Evolutionary conservation across 2,888 invertebrate genomes (phyloP).

Genomic region (Drosophila meridiana): DNA sequence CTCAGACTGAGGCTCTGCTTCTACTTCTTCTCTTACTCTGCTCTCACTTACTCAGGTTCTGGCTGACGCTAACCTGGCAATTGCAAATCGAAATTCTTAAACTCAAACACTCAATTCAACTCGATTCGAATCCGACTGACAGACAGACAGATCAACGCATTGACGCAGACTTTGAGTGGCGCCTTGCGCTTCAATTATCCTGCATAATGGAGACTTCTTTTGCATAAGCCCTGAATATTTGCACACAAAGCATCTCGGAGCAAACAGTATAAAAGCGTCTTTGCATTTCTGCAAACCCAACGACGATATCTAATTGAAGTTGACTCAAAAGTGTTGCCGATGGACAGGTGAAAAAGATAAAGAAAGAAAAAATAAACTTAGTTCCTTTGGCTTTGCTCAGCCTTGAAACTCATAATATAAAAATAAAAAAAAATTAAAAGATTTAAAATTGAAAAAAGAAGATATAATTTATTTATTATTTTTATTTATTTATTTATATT

Average conservation of each 20-base stretch:
- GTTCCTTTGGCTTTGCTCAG: neutral
- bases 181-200: constrained; percentile 70
- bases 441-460: too few relatives aligned
- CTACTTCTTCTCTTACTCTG: too few relatives aligned
- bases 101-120: constrained; percentile 23
- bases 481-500: too few relatives aligned
- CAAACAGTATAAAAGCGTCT: constrained; percentile 62
- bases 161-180: constrained; percentile 55
- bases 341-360: constrained; percentile 9
- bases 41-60: too few relatives aligned
- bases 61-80: neutral
- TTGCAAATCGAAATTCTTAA: constrained; percentile 33
- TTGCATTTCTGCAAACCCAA: constrained; percentile 47
- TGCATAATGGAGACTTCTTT: constrained; percentile 66
- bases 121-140: constrained; percentile 28
- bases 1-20: too few relatives aligned
- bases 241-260: constrained; percentile 50
- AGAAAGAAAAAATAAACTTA: neutral
- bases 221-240: constrained; percentile 59
- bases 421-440: too few relatives aligned
- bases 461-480: too few relatives aligned
- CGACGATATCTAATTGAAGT: constrained; percentile 68
- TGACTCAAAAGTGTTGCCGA: constrained; percentile 52
- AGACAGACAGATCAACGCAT: constrained; percentile 21
- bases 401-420: neutral